These are phyloP conservation scores for Drosophila bipectinata DNA, from an alignment of 1,140 invertebrate genomes.

Conservation along the genomic window DNA sequence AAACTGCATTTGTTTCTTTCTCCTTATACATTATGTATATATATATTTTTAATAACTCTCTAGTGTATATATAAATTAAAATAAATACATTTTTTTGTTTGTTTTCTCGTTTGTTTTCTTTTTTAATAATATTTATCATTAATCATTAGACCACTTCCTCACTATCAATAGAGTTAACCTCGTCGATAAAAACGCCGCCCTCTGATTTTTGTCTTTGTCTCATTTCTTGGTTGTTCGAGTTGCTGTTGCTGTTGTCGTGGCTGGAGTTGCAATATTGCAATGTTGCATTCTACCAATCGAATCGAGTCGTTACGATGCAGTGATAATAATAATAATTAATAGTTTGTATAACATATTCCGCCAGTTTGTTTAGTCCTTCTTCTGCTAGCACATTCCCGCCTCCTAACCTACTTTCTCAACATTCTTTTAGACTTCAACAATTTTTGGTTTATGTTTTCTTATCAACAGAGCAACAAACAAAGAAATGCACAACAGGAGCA, in stretches of 20 bases:
- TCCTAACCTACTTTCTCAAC: conserved; percentile 12
- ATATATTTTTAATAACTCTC: conserved; percentile 81
- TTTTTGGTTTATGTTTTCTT: conserved; percentile 34
- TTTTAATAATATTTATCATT: conserved; percentile 45
- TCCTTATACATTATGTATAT: conserved; percentile 77
- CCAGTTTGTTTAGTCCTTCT: conserved; percentile 30
- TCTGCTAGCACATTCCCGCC: conserved; percentile 22
- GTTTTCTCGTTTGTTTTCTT: conserved; percentile 24
- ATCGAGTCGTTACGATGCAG: conserved; percentile 74
- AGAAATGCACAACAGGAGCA: conserved; percentile 79
- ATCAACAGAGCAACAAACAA: conserved; percentile 79
- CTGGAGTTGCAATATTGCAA: conserved; percentile 60
- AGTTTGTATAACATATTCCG: conserved; percentile 72
- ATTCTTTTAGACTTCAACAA: conserved; percentile 40
- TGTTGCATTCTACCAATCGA: conserved; percentile 33
- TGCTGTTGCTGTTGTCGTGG: conserved; percentile 42
- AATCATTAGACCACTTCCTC: conserved; percentile 54
- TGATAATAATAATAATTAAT: conserved; percentile 60
- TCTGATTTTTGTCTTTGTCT: conserved; percentile 62
- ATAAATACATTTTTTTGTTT: conserved; percentile 80
- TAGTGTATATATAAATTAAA: conserved; percentile 83
- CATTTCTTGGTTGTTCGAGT: conserved; percentile 69
- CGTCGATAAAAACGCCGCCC: conserved; percentile 70
- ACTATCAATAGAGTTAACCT: conserved; percentile 68
- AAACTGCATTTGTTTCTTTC: conserved; percentile 47